phyloP scores from a whole-genome alignment of 2,113 vertebrate species.

The Coregonus clupeaformis region DNA sequence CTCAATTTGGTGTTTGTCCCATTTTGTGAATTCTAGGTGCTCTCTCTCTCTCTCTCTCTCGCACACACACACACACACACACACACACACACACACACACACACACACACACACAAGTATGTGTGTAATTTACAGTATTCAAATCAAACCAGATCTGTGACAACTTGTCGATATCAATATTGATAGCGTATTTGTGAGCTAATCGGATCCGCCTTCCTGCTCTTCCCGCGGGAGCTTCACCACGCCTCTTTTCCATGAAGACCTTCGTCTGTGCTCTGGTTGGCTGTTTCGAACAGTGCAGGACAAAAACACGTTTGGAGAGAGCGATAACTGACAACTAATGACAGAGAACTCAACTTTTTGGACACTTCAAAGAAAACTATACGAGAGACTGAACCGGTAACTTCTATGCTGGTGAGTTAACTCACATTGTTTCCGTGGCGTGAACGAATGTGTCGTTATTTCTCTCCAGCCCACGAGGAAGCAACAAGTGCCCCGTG shows the following conservation, averaged over 20 bases:
- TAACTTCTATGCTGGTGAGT: background rate
- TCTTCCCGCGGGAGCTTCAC: slow-evolving; percentile 21
- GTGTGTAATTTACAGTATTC: too few relatives aligned
- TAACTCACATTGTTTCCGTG: background rate
- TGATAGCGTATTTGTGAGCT: too few relatives aligned
- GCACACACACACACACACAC: too few relatives aligned
- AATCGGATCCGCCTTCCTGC: slow-evolving; percentile 4
- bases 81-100: too few relatives aligned
- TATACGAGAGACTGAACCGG: background rate
- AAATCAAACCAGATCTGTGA: too few relatives aligned
- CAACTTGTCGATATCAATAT: too few relatives aligned
- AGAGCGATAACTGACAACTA: background rate
- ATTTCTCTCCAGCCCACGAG: background rate
- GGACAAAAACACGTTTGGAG: background rate
- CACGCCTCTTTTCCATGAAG: slow-evolving; percentile 20
- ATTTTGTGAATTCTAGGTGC: too few relatives aligned
- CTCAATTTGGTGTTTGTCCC: too few relatives aligned
- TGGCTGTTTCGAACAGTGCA: slow-evolving; percentile 68
- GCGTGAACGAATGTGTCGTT: background rate
- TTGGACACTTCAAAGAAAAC: background rate
- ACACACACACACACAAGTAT: too few relatives aligned
- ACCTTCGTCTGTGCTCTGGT: slow-evolving; percentile 26
- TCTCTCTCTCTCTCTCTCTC: too few relatives aligned
- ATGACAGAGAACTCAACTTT: background rate
- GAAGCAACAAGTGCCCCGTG: background rate